Percentiles rank a stretch among this genome's conserved stretches.
Evolutionary conservation across 2,113 vertebrate genomes (phyloP).

Genomic region (Calidris pugnax): DNA sequence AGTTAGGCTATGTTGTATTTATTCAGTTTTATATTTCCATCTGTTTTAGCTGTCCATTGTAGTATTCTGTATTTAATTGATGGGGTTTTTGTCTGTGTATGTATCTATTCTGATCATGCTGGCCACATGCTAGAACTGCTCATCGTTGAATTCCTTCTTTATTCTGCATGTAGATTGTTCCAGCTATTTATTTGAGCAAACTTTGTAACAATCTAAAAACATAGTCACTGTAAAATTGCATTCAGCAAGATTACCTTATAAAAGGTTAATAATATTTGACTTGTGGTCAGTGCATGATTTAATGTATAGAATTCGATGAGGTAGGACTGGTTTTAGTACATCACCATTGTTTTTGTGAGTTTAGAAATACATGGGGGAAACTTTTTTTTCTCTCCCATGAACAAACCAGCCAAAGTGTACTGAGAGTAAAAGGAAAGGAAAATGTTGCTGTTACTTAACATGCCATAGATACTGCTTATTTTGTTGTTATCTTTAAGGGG

Average conservation of each 20-base stretch:
- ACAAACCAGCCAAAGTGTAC: neutral
- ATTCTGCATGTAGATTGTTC: neutral
- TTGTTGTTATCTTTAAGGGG: neutral
- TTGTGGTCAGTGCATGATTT: neutral
- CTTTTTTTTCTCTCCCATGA: neutral
- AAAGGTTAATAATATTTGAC: neutral
- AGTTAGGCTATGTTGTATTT: neutral
- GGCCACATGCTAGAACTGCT: neutral
- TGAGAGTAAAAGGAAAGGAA: neutral
- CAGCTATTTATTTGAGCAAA: neutral
- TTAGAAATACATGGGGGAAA: neutral
- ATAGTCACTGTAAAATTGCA: neutral
- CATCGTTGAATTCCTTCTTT: neutral
- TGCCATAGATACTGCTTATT: neutral
- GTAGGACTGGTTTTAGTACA: neutral
- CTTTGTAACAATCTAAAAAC: neutral
- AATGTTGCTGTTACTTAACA: neutral
- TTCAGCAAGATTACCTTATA: neutral
- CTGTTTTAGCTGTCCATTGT: neutral
- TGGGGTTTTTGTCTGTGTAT: neutral
- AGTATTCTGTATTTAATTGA: neutral
- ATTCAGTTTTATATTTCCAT: neutral
- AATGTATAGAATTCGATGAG: neutral
- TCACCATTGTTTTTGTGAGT: neutral
- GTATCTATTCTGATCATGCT: neutral